These are phyloP conservation scores for Athene noctua DNA, from an alignment of 2,113 vertebrate species.

Conservation along the genomic window DNA sequence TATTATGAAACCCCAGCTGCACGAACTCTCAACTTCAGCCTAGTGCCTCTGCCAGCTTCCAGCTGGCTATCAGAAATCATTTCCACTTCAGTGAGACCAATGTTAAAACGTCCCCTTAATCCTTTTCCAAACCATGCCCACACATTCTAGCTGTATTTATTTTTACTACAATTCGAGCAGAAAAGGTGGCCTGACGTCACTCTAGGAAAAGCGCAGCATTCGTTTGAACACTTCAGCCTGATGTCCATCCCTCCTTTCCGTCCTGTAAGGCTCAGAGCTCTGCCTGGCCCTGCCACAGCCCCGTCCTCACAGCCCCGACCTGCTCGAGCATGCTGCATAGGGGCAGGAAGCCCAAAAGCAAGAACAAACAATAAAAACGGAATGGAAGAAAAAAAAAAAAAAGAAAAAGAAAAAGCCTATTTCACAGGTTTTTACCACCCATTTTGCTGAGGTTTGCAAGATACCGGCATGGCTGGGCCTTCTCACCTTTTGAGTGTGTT, in stretches of 20 bases:
- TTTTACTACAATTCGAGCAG: constrained; percentile 33
- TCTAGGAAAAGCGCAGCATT: neutral
- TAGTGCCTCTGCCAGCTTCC: constrained; percentile 53
- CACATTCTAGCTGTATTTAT: constrained; percentile 48
- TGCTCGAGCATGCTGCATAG: neutral
- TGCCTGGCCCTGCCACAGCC: neutral
- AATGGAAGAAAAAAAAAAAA: neutral
- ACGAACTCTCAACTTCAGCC: constrained; percentile 43
- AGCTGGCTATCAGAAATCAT: constrained; percentile 66
- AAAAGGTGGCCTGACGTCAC: constrained; percentile 40
- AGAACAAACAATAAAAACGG: neutral
- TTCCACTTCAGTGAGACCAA: constrained; percentile 48
- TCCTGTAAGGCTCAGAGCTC: neutral
- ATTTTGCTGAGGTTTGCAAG: neutral
- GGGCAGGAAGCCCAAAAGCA: neutral
- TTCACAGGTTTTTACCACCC: neutral
- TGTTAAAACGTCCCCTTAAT: constrained; percentile 53
- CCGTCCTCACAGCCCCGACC: fast-evolving
- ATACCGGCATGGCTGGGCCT: neutral
- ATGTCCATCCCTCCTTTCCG: fast-evolving
- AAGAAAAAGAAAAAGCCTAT: neutral
- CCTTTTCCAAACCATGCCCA: constrained; percentile 40
- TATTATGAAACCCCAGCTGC: constrained; percentile 63
- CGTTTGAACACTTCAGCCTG: neutral
- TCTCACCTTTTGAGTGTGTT: constrained; percentile 13